Percentiles rank a stretch among this genome's conserved stretches.
phyloP scores from a whole-genome alignment of 2,888 invertebrate species.

The Aleiodes testaceus region DNA sequence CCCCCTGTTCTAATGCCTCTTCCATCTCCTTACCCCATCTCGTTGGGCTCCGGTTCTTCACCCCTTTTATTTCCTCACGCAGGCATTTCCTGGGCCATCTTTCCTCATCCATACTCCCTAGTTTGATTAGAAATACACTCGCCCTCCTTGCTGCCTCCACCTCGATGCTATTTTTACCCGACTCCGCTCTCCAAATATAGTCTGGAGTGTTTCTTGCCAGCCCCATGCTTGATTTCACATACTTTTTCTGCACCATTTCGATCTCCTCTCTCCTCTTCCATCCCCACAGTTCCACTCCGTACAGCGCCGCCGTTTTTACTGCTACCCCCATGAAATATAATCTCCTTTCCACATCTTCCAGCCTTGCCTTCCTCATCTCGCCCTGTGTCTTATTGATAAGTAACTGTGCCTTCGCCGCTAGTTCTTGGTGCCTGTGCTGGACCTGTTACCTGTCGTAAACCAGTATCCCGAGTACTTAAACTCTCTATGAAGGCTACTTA shows the following conservation, averaged over 20 bases:
- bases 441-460: not conserved
- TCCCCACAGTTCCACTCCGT: slow-evolving; percentile 47
- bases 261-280: not conserved
- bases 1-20: not conserved
- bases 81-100: not conserved
- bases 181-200: not conserved
- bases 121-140: not conserved
- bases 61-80: not conserved
- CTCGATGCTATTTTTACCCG: not conserved
- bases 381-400: not conserved
- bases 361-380: not conserved
- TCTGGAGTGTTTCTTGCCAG: slow-evolving; percentile 17
- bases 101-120: not conserved
- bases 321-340: not conserved
- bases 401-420: not conserved
- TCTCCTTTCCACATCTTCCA: not conserved
- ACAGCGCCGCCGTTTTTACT: slow-evolving; percentile 18
- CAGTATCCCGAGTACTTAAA: not conserved
- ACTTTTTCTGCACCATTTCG: slow-evolving; percentile 9
- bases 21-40: not conserved
- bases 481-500: not conserved
- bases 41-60: not conserved
- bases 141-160: not conserved
- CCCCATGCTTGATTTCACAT: not conserved
- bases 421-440: not conserved